Conservation (phyloP, 2,888 invertebrate genomes). For the Cryptops parisi region DNA sequence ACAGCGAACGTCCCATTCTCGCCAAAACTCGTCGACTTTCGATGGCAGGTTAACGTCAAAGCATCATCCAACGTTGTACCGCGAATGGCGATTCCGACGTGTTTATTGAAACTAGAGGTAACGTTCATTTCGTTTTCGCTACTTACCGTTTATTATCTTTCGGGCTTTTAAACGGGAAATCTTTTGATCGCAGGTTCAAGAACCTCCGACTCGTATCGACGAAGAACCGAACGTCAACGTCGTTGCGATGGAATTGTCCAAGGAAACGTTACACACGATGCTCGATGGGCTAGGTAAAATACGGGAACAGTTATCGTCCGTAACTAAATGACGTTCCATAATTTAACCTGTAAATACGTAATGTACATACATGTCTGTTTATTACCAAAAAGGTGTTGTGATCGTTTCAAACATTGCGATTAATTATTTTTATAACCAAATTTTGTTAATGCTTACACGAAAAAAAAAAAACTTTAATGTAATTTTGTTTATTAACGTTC, state of each 20-base stretch:
- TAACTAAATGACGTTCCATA: no score
- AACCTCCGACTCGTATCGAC: background rate
- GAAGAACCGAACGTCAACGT: background rate
- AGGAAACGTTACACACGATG: background rate
- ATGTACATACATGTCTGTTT: no score
- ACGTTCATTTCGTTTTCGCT: background rate
- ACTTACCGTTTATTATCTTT: background rate
- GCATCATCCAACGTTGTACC: background rate
- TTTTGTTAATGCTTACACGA: no score
- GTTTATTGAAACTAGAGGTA: background rate
- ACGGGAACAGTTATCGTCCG: background rate
- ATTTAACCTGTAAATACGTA: no score
- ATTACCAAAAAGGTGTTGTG: no score
- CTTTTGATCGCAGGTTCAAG: background rate
- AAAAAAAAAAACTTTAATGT: no score
- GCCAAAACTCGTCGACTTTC: slow-evolving; percentile 3
- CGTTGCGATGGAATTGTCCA: background rate
- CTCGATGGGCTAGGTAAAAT: slow-evolving; percentile 4
- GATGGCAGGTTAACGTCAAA: slow-evolving; percentile 2
- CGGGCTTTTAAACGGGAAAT: background rate
- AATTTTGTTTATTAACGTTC: no score
- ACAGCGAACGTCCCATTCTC: no score
- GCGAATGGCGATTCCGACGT: background rate
- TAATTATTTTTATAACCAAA: no score
- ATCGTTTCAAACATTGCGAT: no score